Percentiles rank a stretch among this genome's conserved stretches.
phyloP scores from a whole-genome alignment of 2,113 vertebrate species.

The Calypte anna region DNA sequence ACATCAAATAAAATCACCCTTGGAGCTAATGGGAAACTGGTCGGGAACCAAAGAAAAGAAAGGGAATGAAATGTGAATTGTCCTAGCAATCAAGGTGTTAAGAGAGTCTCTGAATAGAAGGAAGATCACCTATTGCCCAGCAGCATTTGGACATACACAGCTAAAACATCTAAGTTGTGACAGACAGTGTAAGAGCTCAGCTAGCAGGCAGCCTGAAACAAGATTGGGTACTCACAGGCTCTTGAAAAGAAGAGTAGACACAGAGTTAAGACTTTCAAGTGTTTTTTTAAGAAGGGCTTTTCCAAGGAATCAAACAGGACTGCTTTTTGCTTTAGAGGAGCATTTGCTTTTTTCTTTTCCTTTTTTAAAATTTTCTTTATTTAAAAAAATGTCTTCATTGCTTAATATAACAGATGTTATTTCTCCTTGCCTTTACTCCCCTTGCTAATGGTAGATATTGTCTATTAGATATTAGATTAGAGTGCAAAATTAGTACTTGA shows the following conservation, averaged over 20 bases:
- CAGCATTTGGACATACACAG: not conserved
- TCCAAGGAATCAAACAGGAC: not conserved
- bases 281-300: not conserved
- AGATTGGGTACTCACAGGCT: not conserved
- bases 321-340: not conserved
- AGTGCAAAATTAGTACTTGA: not conserved
- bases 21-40: not conserved
- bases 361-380: not conserved
- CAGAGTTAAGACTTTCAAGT: not conserved
- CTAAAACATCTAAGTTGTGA: accelerated
- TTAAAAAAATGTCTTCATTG: not conserved
- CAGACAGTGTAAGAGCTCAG: not conserved
- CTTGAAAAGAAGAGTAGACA: not conserved
- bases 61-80: not conserved
- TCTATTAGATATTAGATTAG: not conserved
- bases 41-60: not conserved
- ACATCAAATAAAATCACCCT: not conserved
- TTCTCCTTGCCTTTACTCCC: not conserved
- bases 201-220: not conserved
- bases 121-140: not conserved
- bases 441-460: not conserved
- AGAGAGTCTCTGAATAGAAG: not conserved
- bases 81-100: not conserved
- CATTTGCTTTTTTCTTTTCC: not conserved
- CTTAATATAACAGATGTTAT: not conserved